A percentile compares a stretch with the other conserved stretches of the same genome.
phyloP scores from a whole-genome alignment of 2,113 vertebrate species.

The Spilogale gracilis region DNA sequence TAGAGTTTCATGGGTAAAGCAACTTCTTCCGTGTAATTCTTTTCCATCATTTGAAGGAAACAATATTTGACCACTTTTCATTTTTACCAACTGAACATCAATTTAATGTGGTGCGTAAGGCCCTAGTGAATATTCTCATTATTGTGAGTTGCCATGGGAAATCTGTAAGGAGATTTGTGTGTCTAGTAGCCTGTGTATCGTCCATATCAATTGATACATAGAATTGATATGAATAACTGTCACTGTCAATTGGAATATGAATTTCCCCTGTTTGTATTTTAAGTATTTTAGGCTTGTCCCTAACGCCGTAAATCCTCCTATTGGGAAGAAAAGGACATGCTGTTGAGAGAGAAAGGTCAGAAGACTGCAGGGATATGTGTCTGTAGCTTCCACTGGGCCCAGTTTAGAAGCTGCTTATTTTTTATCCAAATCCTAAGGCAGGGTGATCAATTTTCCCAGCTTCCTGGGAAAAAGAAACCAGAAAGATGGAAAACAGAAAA shows the following conservation, averaged over 20 bases:
- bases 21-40: not conserved
- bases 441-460: not conserved
- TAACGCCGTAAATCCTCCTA: not conserved
- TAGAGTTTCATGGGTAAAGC: not conserved
- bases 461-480: not conserved
- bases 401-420: not conserved
- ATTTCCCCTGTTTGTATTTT: not conserved
- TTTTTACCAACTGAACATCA: not conserved
- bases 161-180: not conserved
- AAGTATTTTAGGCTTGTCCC: not conserved
- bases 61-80: not conserved
- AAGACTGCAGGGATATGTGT: not conserved
- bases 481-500: not conserved
- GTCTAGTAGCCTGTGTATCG: not conserved
- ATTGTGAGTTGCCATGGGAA: not conserved
- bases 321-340: not conserved
- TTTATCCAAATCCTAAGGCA: not conserved
- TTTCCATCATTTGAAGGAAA: not conserved
- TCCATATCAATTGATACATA: not conserved
- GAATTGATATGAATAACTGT: not conserved
- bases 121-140: not conserved
- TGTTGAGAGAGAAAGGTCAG: not conserved
- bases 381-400: not conserved
- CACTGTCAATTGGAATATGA: not conserved
- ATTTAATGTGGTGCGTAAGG: not conserved